Evolutionary conservation across 2,888 invertebrate genomes (phyloP).

Genomic region (Cantharis nigra): DNA sequence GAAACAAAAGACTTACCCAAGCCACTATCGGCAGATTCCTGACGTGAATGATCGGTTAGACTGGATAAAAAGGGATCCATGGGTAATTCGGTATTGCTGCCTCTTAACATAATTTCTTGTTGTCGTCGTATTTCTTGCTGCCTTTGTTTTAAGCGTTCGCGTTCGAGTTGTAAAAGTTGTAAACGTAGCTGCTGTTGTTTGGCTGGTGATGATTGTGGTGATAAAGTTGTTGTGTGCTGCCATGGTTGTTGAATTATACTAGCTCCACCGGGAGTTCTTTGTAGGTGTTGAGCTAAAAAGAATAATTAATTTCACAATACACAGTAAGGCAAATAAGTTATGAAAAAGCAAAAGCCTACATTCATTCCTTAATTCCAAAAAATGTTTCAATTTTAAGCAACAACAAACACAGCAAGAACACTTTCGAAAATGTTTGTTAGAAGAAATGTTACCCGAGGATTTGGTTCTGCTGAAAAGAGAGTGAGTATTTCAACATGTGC

Average conservation of each 20-base stretch:
- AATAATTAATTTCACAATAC: constrained; percentile 16
- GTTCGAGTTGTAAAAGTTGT: constrained; percentile 84
- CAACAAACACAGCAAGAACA: constrained; percentile 26
- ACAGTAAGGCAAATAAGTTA: background rate
- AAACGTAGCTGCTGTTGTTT: constrained; percentile 78
- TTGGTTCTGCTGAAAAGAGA: background rate
- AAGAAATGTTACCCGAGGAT: background rate
- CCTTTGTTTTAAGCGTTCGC: constrained; percentile 84
- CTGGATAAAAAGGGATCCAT: constrained; percentile 82
- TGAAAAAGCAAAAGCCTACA: background rate
- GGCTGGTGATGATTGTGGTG: constrained; percentile 62
- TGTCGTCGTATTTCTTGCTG: constrained; percentile 89
- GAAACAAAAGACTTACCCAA: constrained; percentile 62
- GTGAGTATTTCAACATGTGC: background rate
- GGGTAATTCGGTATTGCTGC: constrained; percentile 66
- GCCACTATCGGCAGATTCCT: constrained; percentile 94
- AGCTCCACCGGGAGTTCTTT: constrained; percentile 58
- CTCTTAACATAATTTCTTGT: constrained; percentile 77
- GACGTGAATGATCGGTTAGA: constrained; percentile 86
- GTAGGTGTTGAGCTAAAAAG: constrained; percentile 59
- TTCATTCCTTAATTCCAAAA: background rate
- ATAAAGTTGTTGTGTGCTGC: constrained; percentile 54
- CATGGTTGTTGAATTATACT: constrained; percentile 40
- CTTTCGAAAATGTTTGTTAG: constrained; percentile 7
- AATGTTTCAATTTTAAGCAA: constrained; percentile 21